A percentile compares a stretch with the other conserved stretches of the same genome.
phyloP scores from a whole-genome alignment of 2,888 invertebrate genomes.

The Orthosia cruda region DNA sequence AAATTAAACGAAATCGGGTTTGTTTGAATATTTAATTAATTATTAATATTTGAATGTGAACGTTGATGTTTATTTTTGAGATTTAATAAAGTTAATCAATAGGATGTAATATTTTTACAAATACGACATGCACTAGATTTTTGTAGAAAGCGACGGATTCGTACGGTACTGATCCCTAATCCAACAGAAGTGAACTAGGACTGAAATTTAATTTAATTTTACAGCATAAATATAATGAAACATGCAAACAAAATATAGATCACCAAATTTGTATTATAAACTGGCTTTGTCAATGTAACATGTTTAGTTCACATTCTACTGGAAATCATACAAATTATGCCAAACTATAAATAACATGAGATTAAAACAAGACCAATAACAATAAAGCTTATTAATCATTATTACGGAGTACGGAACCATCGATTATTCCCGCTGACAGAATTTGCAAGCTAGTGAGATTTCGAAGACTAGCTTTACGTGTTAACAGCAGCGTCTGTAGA shows the following conservation, averaged over 20 bases:
- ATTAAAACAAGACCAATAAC: neutral
- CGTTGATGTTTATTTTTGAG: neutral
- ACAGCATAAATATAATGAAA: neutral
- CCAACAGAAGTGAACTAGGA: neutral
- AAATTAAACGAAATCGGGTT: neutral
- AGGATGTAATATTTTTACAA: neutral
- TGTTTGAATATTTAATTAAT: neutral
- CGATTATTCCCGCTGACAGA: conserved; percentile 4
- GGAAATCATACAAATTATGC: neutral
- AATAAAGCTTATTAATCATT: neutral
- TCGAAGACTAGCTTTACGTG: conserved; percentile 56
- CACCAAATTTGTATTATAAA: neutral
- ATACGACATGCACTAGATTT: neutral
- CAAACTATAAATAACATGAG: neutral
- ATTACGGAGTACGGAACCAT: conserved; percentile 60
- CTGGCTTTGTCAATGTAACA: no score
- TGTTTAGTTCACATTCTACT: neutral
- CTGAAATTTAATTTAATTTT: neutral
- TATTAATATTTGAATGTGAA: neutral
- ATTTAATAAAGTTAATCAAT: neutral
- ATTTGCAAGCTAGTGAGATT: conserved; percentile 63
- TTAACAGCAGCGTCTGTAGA: conserved; percentile 51
- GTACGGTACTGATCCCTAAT: no score
- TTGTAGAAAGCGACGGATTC: neutral
- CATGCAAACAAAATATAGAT: neutral